Base-by-base conservation (phyloP, 2,888 invertebrate species). In the Euclidia mi region DNA sequence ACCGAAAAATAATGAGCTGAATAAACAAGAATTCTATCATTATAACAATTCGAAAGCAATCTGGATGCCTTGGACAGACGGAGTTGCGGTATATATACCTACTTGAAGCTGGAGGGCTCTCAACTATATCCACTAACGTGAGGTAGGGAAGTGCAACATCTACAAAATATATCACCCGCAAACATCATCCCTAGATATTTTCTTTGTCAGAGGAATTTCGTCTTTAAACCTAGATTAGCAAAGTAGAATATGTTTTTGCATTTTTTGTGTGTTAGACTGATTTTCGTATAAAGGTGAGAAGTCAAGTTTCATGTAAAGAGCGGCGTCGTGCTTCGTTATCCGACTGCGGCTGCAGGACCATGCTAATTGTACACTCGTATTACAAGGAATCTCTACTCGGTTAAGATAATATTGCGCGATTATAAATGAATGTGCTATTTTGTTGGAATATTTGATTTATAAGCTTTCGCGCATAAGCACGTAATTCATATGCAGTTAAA, bases 271-370 rank as follows among this genome's bases (percentile, higher is more conserved):
- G 3, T 71, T 82, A 56, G 56, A 71, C 61, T 64, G 48, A 35
- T 47, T 81, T 84, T 84, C 42, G 79, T 78, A 81, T 82, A 82
- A 73, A 71, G 52, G 43, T 56, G 55, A 37, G 37, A 65, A 86
- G 82, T 87, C 84, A 88, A 88, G 87, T 84, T 85, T 83, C 85
- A 86, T 84, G 83, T 85, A 80, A 84, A 85, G 84, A 84, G 89
- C 82, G 82, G 81, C 83, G 82, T 81, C 79, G 82, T 70, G 84
- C 89, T 90, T 90, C 90, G 90, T 90, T 90, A 90, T 89, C 79
- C 82, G 76, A 79, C 80, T 84, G 81, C 77, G 76, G 78, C 59
- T 57, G 73, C 69, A 82, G 82, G 82, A 85, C 82, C 83, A 84
- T 76, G 86, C 88, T 90, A 90, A 90, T 90, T 90, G 89, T 87